Evolutionary conservation across 2,888 invertebrate species (phyloP).

Genomic region (Eurytoma adleriae): DNA sequence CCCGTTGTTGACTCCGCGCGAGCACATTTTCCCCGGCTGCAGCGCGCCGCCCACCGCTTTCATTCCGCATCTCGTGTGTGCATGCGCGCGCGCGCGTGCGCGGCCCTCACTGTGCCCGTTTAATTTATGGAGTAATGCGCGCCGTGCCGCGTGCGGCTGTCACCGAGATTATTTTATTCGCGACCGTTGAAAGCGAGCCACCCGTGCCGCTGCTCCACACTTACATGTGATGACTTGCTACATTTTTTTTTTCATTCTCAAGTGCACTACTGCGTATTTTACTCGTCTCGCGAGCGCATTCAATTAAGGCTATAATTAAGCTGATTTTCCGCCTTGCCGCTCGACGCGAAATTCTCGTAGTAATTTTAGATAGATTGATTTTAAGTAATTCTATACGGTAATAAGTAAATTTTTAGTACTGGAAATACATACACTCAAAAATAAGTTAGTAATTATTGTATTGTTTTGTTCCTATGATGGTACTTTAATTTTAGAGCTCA

Average conservation of each 20-base stretch:
- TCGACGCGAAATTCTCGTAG: too few relatives aligned
- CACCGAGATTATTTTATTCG: conserved; percentile 48
- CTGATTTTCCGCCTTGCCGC: too few relatives aligned
- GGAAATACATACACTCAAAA: too few relatives aligned
- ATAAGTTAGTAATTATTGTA: too few relatives aligned
- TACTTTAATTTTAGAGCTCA: too few relatives aligned
- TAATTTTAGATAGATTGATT: too few relatives aligned
- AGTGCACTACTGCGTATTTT: not conserved
- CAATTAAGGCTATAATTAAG: too few relatives aligned
- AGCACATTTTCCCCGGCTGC: not conserved
- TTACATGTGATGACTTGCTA: conserved; percentile 16
- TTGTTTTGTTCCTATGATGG: too few relatives aligned
- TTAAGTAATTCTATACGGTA: too few relatives aligned
- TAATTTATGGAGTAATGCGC: conserved; percentile 48
- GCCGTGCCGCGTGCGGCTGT: conserved; percentile 10
- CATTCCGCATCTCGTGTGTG: conserved; percentile 2
- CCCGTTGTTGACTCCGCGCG: not conserved
- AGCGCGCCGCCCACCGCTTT: not conserved
- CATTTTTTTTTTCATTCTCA: not conserved
- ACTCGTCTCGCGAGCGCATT: too few relatives aligned
- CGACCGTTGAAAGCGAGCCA: not conserved
- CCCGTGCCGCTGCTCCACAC: conserved; percentile 46
- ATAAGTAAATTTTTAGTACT: too few relatives aligned
- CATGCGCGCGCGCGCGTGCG: not conserved
- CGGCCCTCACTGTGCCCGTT: conserved; percentile 15